phyloP scores from a whole-genome alignment of 2,797 vertebrate species.

The Xiphorhynchus erythropygius region DNA sequence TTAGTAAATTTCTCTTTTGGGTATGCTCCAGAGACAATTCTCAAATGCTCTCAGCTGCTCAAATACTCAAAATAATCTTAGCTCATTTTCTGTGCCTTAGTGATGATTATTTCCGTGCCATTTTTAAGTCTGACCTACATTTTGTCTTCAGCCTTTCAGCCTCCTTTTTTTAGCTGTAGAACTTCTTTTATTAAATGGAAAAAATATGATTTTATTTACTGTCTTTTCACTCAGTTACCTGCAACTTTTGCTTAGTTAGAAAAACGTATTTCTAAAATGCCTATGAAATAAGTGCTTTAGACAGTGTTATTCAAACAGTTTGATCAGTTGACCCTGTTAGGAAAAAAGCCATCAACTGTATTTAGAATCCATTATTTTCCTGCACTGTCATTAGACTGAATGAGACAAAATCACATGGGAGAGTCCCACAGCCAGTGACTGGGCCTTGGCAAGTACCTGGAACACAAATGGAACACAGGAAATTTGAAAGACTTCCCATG shows the following conservation, averaged over 20 bases:
- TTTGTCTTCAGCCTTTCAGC: background rate
- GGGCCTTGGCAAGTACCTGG: background rate
- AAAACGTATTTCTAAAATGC: background rate
- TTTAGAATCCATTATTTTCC: background rate
- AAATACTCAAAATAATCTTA: background rate
- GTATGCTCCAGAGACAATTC: background rate
- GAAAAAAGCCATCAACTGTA: background rate
- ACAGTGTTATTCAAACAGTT: background rate
- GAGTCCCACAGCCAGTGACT: background rate
- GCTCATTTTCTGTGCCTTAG: background rate
- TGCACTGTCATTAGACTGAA: background rate
- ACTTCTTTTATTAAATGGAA: background rate
- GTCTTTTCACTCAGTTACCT: background rate
- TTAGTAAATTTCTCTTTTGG: background rate
- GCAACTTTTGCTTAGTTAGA: background rate
- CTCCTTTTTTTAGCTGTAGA: background rate
- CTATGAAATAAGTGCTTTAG: background rate
- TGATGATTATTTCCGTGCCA: background rate
- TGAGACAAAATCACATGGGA: background rate
- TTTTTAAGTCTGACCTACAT: slow-evolving; percentile 1
- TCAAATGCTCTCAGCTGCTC: background rate
- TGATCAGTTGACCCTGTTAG: background rate
- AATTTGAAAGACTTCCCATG: background rate
- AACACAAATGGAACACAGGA: background rate
- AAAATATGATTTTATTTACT: background rate